phyloP scores from a whole-genome alignment of 2,113 vertebrate genomes.

The Gallinago jamesoni region DNA sequence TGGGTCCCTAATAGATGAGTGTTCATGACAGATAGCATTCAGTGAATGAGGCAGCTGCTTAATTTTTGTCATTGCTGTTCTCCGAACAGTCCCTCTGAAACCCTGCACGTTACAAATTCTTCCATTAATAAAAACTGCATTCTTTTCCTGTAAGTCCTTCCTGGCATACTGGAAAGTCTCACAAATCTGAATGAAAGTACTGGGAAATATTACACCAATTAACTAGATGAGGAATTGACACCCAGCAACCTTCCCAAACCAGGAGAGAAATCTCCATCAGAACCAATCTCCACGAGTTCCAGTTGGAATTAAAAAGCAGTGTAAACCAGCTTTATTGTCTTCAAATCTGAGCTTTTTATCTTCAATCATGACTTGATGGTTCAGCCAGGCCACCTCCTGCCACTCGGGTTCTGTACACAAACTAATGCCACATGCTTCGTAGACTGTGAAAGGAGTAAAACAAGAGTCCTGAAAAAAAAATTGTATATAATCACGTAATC shows the following conservation, averaged over 20 bases:
- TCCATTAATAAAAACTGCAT: neutral
- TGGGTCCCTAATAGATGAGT: neutral
- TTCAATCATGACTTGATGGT: neutral
- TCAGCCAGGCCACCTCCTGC: neutral
- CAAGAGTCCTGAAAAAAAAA: neutral
- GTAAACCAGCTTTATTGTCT: neutral
- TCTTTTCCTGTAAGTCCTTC: neutral
- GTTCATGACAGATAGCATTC: slow-evolving; percentile 17
- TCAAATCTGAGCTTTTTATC: neutral
- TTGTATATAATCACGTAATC: neutral
- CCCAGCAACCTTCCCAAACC: neutral
- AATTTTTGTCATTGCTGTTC: slow-evolving; percentile 55
- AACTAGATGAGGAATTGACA: neutral
- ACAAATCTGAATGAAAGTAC: neutral
- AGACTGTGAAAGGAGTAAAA: neutral
- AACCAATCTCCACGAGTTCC: neutral
- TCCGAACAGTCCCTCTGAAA: neutral
- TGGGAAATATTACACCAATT: neutral
- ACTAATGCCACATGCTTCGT: neutral
- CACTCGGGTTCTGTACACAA: neutral
- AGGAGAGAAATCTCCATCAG: neutral
- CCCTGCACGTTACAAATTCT: neutral
- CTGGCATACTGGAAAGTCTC: neutral
- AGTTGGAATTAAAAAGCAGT: neutral
- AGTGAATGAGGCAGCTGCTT: slow-evolving; percentile 54